Conservation (phyloP, 1,140 invertebrate species). For the Dinoponera quadriceps region DNA sequence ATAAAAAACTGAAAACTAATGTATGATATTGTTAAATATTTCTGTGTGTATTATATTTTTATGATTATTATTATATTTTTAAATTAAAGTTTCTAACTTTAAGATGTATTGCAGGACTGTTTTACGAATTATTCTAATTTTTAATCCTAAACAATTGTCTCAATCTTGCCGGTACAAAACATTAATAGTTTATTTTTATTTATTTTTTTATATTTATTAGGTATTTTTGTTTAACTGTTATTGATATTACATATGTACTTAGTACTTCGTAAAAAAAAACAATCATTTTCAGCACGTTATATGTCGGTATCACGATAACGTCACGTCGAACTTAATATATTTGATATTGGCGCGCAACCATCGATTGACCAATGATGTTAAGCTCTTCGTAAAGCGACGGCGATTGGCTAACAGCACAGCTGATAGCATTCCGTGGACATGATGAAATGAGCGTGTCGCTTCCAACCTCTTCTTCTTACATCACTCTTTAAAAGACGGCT, state of each 20-base stretch:
- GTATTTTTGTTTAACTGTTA: background rate
- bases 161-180: too few species aligned
- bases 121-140: too few species aligned
- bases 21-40: background rate
- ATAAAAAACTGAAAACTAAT: constrained; percentile 7
- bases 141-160: too few species aligned
- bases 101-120: too few species aligned
- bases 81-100: too few species aligned
- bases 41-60: background rate
- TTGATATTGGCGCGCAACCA: constrained; percentile 20
- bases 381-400: background rate
- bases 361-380: constrained; percentile 32
- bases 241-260: background rate
- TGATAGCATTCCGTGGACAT: background rate
- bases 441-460: background rate
- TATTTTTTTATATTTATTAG: background rate
- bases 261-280: background rate
- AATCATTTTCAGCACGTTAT: background rate
- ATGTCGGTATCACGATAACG: background rate
- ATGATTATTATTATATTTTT: too few species aligned
- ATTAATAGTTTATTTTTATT: background rate
- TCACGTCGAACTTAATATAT: background rate
- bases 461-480: constrained; percentile 59
- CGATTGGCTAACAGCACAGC: constrained; percentile 15
- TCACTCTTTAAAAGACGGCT: constrained; percentile 57